These are phyloP conservation scores for Petrolisthes manimaculis DNA, from an alignment of 2,888 invertebrate species.

Conservation along the genomic window DNA sequence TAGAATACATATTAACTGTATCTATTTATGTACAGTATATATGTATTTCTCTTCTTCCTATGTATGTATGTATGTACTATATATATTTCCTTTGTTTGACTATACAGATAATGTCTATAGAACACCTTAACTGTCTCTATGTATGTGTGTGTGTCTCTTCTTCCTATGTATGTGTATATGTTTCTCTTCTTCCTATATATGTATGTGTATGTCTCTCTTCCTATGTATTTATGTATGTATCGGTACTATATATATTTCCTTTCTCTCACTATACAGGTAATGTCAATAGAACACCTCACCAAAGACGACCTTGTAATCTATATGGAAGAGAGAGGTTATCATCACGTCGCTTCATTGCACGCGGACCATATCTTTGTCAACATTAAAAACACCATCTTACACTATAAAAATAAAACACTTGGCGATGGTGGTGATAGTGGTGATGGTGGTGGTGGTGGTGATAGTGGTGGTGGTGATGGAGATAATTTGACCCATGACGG, in stretches of 20 bases:
- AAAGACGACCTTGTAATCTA: constrained; percentile 39
- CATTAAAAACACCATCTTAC: neutral
- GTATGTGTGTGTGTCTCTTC: too few relatives aligned
- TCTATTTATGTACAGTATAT: too few relatives aligned
- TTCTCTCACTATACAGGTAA: constrained; percentile 27
- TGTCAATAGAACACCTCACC: constrained; percentile 53
- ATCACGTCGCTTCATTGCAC: constrained; percentile 27
- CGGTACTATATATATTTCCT: neutral
- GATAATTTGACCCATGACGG: neutral
- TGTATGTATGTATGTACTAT: too few relatives aligned
- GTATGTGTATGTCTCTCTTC: too few relatives aligned
- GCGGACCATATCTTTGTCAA: constrained; percentile 54
- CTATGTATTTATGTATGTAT: neutral
- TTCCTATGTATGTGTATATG: too few relatives aligned
- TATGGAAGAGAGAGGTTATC: constrained; percentile 38
- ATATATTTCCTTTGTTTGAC: too few relatives aligned
- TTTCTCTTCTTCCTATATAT: too few relatives aligned
- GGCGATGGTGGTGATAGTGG: neutral
- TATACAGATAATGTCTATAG: too few relatives aligned
- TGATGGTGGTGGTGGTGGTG: neutral
- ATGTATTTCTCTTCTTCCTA: too few relatives aligned
- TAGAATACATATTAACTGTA: too few relatives aligned
- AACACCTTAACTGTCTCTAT: too few relatives aligned
- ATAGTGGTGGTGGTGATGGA: neutral
- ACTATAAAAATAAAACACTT: neutral